Base-by-base conservation (phyloP, 1,140 invertebrate species). In the Zaprionus camerounensis region DNA sequence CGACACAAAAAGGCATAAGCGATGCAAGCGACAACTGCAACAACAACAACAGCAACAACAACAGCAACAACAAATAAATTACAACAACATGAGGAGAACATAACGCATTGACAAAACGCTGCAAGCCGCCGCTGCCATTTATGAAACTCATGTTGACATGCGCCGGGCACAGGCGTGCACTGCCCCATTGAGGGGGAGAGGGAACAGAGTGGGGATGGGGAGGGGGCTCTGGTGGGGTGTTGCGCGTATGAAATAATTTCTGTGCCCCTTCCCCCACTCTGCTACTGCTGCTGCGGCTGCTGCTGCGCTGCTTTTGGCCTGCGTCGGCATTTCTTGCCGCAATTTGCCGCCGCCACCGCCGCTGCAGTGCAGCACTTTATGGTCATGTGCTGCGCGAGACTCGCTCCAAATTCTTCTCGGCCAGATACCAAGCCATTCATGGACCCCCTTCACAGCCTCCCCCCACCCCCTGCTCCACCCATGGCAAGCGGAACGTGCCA, bases 111-210 rank as follows among this genome's bases (percentile, higher is more conserved):
- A 88, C 84, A 87, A 87, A 87, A 87, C 81, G 81, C 75, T 83
- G 84, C 58, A 20, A 11, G 9, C 63, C 74, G 82, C 78, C 28
- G 58, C 67, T 84, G 78, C 84, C 84, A 88, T 88, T 88, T 88
- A 90, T 84, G 84, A 90, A 90, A 88, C 85, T 67, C 84, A 88
- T 88, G 84, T 88, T 88, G 84, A 88, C 84, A 88, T 88, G 85
- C 84, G 84, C 85, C 84, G 75, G 56, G 78, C 83, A 87, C 80
- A 80, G 83, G 83, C 84, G 59, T 5, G 9, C 46, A 41, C 31
- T 34, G 64, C 63, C 22, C 41, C 64, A 22, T 31, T 31, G 28
- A 31, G 28, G 28, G 28, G 28, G 28, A 31, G 28, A 31, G 6
- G 9, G 28, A 31, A 64, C 3, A 12, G 13, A 4, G 31, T 3